Base-by-base conservation (phyloP, 2,888 invertebrate species). In the Camptogramma bilineatum region DNA sequence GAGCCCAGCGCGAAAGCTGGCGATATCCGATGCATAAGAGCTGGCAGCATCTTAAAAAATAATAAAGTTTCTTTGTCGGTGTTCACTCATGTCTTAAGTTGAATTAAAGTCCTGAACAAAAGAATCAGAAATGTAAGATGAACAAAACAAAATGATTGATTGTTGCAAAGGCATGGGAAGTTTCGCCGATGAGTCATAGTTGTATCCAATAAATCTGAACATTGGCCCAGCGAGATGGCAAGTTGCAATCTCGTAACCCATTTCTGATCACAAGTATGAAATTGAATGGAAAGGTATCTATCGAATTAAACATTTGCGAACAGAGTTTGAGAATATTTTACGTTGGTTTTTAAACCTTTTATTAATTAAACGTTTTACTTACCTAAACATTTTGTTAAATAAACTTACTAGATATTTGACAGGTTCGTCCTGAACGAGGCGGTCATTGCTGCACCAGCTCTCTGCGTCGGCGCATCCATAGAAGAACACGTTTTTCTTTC, bases 401-500 rank as follows among this genome's bases (percentile, higher is more conserved):
- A 34, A 54, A 79, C 92, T 93, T 81, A 95, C 95, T 79, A 95
- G 90, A 81, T 94, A 95, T 77, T 95, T 94, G 72, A 94, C 90
- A 42, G 94, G 94, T 75, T 94, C 93, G 75, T 95, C 95, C 16
- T 88, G 88, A 64, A 91, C 80, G 47, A 93, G 84, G 57, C 93
- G 85, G 83, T 96, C 96, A 77, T 87, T 93, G 75, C 93, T 94
- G 84, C 94, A 94, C 96, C 96, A 96, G 75, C 95, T 95, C 82
- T 95, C 94, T 52, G 94, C 94, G 73, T 93, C 93, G 55, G 95
- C 96, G 87, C 97, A 97, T 17, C 97, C 97, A 84, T 97, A 97
- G 78, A 97, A 94, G 91, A 97, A 97, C 71, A 97, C 96, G 82
- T 97, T 97, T 91, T 97, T 97, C 85, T 96, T 95, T 61, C 97